phyloP scores from a whole-genome alignment of 2,888 invertebrate species.

The Eupithecia pulchellata region DNA sequence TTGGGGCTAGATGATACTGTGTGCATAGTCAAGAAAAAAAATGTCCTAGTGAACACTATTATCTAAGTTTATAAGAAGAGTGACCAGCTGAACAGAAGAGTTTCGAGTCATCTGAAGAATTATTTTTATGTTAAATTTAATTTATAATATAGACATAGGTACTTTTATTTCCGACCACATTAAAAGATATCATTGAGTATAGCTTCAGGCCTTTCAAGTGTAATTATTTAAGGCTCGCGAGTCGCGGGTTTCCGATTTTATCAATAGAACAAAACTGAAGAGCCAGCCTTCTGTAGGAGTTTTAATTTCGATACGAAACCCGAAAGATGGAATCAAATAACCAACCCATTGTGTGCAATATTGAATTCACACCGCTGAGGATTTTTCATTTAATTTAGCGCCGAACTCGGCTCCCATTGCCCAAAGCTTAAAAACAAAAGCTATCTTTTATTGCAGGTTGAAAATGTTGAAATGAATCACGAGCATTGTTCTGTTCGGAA shows the following conservation, averaged over 20 bases:
- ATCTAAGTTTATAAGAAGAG: background rate
- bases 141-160: no score
- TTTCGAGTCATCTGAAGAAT: background rate
- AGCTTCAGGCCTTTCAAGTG: background rate
- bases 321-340: slow-evolving; percentile 1
- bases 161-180: no score
- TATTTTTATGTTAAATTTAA: background rate
- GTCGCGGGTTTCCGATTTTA: background rate
- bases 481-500: background rate
- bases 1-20: no score
- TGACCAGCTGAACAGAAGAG: background rate
- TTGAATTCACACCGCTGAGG: background rate
- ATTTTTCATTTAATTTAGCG: slow-evolving; percentile 7
- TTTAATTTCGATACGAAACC: background rate
- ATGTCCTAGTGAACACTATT: background rate
- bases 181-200: no score
- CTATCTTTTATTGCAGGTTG: slow-evolving; percentile 12
- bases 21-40: no score
- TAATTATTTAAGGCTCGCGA: background rate
- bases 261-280: background rate
- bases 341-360: background rate
- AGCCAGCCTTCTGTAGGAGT: background rate
- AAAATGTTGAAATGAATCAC: slow-evolving; percentile 1
- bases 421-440: slow-evolving; percentile 8
- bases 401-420: background rate